Percentiles rank a stretch among this genome's conserved stretches.
These are phyloP conservation scores for Macrotis lagotis DNA, from an alignment of 2,113 vertebrate genomes.

Conservation along the genomic window DNA sequence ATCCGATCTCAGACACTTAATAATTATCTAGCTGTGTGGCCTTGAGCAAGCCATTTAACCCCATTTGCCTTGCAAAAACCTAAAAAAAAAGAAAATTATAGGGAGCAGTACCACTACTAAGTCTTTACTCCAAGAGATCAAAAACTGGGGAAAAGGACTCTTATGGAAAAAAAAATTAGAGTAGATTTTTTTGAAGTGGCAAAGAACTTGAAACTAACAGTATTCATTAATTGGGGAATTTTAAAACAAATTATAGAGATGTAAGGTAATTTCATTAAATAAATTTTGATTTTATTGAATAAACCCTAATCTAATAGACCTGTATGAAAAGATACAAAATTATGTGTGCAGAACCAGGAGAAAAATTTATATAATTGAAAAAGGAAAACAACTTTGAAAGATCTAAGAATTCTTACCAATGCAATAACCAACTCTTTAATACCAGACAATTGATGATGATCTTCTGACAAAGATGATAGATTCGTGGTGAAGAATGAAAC, in stretches of 20 bases:
- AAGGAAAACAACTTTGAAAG: background rate
- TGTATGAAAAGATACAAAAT: background rate
- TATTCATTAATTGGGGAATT: background rate
- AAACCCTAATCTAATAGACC: background rate
- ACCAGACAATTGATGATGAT: too few species aligned
- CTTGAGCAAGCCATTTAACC: too few species aligned
- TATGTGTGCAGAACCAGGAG: background rate
- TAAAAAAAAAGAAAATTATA: too few species aligned
- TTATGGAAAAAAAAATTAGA: background rate
- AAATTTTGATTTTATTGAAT: background rate
- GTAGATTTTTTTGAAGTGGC: background rate
- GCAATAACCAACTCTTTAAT: background rate
- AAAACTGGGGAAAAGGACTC: background rate
- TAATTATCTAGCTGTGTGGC: too few species aligned
- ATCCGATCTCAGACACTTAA: too few species aligned
- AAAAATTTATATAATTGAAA: background rate
- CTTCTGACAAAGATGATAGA: too few species aligned
- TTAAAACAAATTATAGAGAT: background rate
- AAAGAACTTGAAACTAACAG: background rate
- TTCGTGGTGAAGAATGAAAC: too few species aligned
- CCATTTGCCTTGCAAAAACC: too few species aligned
- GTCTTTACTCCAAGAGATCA: background rate
- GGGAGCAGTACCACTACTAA: background rate
- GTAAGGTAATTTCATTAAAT: background rate
- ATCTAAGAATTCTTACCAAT: background rate